A percentile compares a stretch with the other conserved stretches of the same genome.
These are phyloP conservation scores for Tipula vernalis DNA, from an alignment of 2,888 invertebrate genomes.

Conservation along the genomic window DNA sequence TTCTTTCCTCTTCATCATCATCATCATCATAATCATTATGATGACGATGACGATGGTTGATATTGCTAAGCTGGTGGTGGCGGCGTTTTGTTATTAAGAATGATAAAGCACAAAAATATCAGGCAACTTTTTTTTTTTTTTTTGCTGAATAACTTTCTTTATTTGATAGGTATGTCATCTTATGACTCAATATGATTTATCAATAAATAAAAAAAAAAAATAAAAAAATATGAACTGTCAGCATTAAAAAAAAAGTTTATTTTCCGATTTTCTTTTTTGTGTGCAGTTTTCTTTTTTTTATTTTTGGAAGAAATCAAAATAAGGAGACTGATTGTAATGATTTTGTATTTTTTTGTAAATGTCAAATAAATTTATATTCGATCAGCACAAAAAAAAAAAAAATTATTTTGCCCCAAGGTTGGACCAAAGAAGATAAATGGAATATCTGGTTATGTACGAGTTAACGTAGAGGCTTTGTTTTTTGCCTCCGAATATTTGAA, in stretches of 20 bases:
- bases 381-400: not conserved
- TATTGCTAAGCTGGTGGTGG: not conserved
- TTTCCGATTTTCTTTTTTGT: not conserved
- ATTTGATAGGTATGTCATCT: not conserved
- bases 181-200: slow-evolving; percentile 4
- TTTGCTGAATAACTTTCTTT: not conserved
- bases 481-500: no score
- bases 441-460: not conserved
- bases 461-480: no score
- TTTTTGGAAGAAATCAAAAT: not conserved
- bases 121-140: not conserved
- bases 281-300: not conserved
- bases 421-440: not conserved
- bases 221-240: not conserved
- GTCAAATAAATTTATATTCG: not conserved
- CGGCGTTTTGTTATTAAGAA: not conserved
- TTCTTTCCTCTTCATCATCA: not conserved
- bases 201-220: not conserved
- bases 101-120: slow-evolving; percentile 4
- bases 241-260: not conserved
- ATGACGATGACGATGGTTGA: not conserved
- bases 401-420: not conserved
- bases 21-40: not conserved
- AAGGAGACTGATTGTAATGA: not conserved
- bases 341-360: not conserved